Evolutionary conservation across 2,888 invertebrate species (phyloP), one percentile per base, ranked within the genome.

Genomic region (Synergus gifuensis): DNA sequence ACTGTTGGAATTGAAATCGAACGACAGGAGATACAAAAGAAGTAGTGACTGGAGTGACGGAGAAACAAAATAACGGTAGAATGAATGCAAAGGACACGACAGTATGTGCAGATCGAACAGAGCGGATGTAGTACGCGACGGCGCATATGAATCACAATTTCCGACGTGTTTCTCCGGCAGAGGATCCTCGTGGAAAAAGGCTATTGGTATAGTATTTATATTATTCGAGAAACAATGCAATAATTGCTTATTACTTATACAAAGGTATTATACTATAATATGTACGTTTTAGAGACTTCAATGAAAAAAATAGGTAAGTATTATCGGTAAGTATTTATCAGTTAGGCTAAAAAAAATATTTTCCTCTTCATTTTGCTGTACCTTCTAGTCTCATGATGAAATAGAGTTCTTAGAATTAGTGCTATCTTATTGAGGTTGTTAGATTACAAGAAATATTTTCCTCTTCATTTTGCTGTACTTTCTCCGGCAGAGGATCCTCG

Each of bases 141-240:
- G 60, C 22, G 60, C 22, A 73, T 54, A 54, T 73, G 73, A 73
- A 73, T 54, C 73, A 73, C 73, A 73, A 73, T 54, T 73, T 73
- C 73, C 73, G 73, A 73, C 54, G 73, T 73, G 54, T 73, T 73
- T 40, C 73, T 40, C 7, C 73, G 49, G 46, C 22, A 54, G 9
- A 49, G 16, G n/a, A 46, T 73, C n/a, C n/a, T 28, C 12, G 1
- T 8, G n/a, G 49, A 16, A 69, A 69, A 49, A 46, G 16, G 69
- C 16, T 69, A 69, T 46, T 64, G 36, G 28, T 28, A 28, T 7
- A 12, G 40, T 40, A 16, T 40, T 40, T 42, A n/a, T n/a, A 40
- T 16, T 44, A 49, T 69, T 49, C 46, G 12, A 49, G 69, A 67
- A 42, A n/a, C 18, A 69, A 14, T 28, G 16, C 9, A 67, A 67